Evolutionary conservation across 2,888 invertebrate species (phyloP).

Genomic region (Aleiodes alternator): DNA sequence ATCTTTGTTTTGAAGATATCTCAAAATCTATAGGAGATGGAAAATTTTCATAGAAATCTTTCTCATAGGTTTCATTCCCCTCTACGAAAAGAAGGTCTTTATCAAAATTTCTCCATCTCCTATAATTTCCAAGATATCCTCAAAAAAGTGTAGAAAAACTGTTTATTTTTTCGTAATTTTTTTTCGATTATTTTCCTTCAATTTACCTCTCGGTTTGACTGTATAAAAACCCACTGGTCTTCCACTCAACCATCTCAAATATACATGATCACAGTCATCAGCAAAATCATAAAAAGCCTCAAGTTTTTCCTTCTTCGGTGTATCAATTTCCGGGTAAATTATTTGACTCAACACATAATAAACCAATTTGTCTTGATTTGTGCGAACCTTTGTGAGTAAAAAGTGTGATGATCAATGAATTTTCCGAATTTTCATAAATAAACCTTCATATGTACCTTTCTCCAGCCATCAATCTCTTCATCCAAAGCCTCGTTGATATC

Average conservation of each 20-base stretch:
- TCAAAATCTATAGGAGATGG: no score
- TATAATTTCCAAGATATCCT: no score
- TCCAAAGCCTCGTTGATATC: conserved; percentile 49
- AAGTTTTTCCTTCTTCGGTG: conserved; percentile 59
- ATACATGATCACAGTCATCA: conserved; percentile 62
- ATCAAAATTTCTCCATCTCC: no score
- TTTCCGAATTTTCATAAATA: not conserved
- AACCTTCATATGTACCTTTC: conserved; percentile 49
- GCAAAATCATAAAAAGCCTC: conserved; percentile 66
- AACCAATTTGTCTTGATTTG: conserved; percentile 60
- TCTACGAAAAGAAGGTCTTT: no score
- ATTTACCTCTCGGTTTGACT: conserved; percentile 71
- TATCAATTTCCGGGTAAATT: conserved; percentile 66
- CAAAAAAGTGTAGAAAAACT: no score
- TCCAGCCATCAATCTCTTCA: conserved; percentile 54
- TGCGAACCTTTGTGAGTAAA: conserved; percentile 57
- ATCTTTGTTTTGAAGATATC: no score
- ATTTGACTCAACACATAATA: conserved; percentile 66
- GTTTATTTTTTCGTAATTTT: no score
- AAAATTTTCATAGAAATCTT: no score
- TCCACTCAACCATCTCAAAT: conserved; percentile 64
- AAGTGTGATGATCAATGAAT: not conserved
- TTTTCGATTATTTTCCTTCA: not conserved
- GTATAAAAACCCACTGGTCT: conserved; percentile 72
- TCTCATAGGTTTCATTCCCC: no score